A percentile compares a stretch with the other conserved stretches of the same genome.
Evolutionary conservation across 2,113 vertebrate genomes (phyloP).

Genomic region (Crotophaga sulcirostris): DNA sequence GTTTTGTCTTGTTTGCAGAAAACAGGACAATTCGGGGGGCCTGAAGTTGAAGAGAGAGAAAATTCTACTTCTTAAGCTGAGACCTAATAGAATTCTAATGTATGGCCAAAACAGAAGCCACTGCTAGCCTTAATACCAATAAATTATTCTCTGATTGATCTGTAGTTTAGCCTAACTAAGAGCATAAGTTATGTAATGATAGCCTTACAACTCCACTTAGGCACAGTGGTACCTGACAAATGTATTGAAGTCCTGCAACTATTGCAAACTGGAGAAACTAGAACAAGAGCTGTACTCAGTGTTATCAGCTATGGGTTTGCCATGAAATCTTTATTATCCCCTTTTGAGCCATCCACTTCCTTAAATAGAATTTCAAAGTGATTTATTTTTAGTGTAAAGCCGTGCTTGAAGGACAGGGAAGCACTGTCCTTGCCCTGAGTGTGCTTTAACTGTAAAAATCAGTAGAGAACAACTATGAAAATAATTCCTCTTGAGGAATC

Average conservation of each 20-base stretch:
- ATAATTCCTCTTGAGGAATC: not conserved
- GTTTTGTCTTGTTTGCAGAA: constrained; percentile 41
- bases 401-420: not conserved
- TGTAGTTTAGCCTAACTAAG: not conserved
- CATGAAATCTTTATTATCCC: not conserved
- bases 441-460: not conserved
- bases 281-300: not conserved
- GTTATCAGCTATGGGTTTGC: not conserved
- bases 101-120: not conserved
- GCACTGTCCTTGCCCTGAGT: not conserved
- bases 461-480: not conserved
- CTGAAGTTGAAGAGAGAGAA: not conserved
- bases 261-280: not conserved
- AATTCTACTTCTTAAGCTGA: not conserved
- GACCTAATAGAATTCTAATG: not conserved
- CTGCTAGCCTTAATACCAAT: not conserved
- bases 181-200: not conserved
- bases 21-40: not conserved
- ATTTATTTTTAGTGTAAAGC: not conserved
- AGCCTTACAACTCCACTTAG: not conserved
- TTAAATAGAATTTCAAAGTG: not conserved
- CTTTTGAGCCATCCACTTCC: not conserved
- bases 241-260: not conserved
- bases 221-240: not conserved
- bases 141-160: not conserved